These are phyloP conservation scores for Drosophila paulistorum DNA, from an alignment of 1,140 invertebrate genomes.

Conservation along the genomic window DNA sequence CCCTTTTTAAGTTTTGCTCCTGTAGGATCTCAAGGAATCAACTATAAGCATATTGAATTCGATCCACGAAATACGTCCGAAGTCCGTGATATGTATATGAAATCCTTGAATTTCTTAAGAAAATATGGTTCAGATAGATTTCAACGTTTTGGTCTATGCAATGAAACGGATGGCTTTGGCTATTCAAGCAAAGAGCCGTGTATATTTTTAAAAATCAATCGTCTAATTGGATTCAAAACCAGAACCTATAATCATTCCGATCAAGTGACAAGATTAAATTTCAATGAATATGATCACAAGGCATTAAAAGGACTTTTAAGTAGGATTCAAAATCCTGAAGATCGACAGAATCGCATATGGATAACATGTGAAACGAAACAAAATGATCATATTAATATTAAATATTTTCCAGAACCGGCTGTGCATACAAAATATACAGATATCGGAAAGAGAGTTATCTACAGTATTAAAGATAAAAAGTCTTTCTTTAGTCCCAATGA, in stretches of 20 bases:
- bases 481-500: slow-evolving; percentile 21
- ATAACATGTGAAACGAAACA: slow-evolving; percentile 29
- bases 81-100: background rate
- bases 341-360: slow-evolving; percentile 48
- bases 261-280: slow-evolving; percentile 2
- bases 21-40: background rate
- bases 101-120: background rate
- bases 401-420: slow-evolving; percentile 43
- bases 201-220: slow-evolving; percentile 62
- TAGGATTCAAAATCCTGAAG: background rate
- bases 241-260: slow-evolving; percentile 17
- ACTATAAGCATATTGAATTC: slow-evolving; percentile 19
- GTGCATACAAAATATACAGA: slow-evolving; percentile 45
- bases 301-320: slow-evolving; percentile 20
- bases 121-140: slow-evolving; percentile 13
- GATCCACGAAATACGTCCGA: slow-evolving; percentile 24
- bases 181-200: slow-evolving; percentile 43
- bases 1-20: slow-evolving; percentile 41
- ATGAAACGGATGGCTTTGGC: slow-evolving; percentile 29
- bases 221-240: slow-evolving; percentile 52
- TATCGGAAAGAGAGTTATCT: background rate
- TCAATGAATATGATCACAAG: slow-evolving; percentile 13
- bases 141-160: slow-evolving; percentile 46
- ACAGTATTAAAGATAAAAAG: background rate
- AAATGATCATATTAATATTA: background rate